Evolutionary conservation across 2,797 vertebrate species (phyloP).

Genomic region (Sciurus carolinensis): DNA sequence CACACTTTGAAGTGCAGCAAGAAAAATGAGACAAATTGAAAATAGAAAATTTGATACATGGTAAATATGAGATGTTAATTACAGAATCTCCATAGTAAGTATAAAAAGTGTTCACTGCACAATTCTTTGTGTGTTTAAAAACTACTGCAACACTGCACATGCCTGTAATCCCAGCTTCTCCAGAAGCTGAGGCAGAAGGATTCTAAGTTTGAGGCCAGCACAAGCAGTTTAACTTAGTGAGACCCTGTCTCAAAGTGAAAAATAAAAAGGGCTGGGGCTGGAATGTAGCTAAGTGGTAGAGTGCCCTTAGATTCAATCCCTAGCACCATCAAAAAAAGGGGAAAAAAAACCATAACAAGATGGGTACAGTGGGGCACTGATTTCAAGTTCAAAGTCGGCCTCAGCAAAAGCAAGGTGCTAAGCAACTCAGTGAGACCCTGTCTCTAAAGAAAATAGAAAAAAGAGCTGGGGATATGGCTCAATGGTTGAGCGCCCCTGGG

Average conservation of each 20-base stretch:
- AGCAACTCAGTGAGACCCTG: too few relatives aligned
- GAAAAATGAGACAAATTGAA: neutral
- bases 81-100: neutral
- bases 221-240: neutral
- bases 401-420: too few relatives aligned
- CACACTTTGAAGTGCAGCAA: slow-evolving; percentile 23
- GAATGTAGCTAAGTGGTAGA: neutral
- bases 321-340: neutral
- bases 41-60: neutral
- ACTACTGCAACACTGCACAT: neutral
- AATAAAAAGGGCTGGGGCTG: neutral
- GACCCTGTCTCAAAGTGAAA: neutral
- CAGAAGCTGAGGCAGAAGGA: neutral
- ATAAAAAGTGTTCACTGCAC: neutral
- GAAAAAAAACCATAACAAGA: too few relatives aligned
- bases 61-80: slow-evolving; percentile 20
- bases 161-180: neutral
- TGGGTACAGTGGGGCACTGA: too few relatives aligned
- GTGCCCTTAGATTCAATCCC: neutral
- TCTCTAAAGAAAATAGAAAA: neutral
- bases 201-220: neutral
- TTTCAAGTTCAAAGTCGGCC: too few relatives aligned
- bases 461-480: neutral
- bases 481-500: too few relatives aligned
- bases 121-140: slow-evolving; percentile 21